Percentiles rank a stretch among this genome's conserved stretches.
These are phyloP conservation scores for Orgyia antiqua DNA, from an alignment of 2,888 invertebrate genomes.

Conservation along the genomic window DNA sequence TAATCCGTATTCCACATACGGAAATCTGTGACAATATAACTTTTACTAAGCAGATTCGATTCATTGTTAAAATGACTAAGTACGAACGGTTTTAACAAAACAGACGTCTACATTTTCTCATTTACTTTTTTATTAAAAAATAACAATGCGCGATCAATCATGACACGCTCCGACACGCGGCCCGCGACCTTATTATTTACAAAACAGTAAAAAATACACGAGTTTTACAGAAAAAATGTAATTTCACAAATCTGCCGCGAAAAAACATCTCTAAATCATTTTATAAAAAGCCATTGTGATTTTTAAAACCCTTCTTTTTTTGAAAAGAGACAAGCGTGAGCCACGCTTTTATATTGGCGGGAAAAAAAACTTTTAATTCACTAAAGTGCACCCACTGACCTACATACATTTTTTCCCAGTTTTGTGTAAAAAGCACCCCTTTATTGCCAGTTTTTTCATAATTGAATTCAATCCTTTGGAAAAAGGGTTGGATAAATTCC, in stretches of 20 bases:
- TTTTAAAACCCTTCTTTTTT: constrained; percentile 68
- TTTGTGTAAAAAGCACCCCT: constrained; percentile 65
- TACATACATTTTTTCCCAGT: constrained; percentile 62
- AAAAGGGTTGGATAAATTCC: constrained; percentile 72
- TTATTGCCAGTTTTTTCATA: constrained; percentile 58
- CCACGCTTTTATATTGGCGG: constrained; percentile 45
- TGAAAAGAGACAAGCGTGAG: constrained; percentile 61
- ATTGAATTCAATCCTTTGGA: constrained; percentile 76
- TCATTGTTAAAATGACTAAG: no score
- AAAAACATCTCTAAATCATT: constrained; percentile 66
- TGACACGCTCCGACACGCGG: constrained; percentile 41
- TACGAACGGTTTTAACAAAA: constrained; percentile 5
- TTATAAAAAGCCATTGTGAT: constrained; percentile 66
- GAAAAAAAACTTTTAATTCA: constrained; percentile 54
- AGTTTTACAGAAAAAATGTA: constrained; percentile 42
- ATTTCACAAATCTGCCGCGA: constrained; percentile 52
- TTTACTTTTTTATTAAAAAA: constrained; percentile 25
- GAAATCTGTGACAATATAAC: no score
- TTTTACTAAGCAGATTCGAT: no score
- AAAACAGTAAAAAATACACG: constrained; percentile 40
- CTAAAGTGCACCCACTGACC: constrained; percentile 65
- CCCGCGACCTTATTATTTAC: constrained; percentile 38
- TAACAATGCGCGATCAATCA: constrained; percentile 60
- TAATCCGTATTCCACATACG: no score
- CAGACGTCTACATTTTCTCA: constrained; percentile 12